Conservation (phyloP, 2,797 vertebrate species). For the Pantherophis vulpinus region DNA sequence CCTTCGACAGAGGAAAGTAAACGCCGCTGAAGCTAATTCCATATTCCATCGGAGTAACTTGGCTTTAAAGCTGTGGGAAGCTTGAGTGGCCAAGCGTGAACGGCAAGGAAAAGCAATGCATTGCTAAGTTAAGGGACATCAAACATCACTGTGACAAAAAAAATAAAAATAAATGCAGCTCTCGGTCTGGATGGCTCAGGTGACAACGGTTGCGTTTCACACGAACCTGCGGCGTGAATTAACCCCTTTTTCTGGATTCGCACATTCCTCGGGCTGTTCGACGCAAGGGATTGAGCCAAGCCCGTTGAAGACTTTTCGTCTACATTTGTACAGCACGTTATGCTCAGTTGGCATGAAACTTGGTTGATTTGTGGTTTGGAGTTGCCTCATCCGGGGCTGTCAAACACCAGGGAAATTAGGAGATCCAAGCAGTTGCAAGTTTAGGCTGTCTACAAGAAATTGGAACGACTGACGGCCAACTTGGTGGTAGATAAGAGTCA, state of each 20-base stretch:
- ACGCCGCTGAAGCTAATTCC: constrained; percentile 17
- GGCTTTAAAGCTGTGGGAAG: constrained; percentile 22
- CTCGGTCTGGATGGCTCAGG: neutral
- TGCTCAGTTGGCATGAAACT: neutral
- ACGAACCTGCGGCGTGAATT: neutral
- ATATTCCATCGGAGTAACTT: constrained; percentile 34
- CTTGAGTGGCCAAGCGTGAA: constrained; percentile 42
- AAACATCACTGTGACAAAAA: neutral
- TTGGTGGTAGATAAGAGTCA: too few relatives aligned
- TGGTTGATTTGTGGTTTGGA: neutral
- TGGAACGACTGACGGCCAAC: too few relatives aligned
- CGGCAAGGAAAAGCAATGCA: constrained; percentile 37
- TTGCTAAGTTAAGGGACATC: constrained; percentile 33
- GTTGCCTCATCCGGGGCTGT: neutral
- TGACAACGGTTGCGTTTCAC: neutral
- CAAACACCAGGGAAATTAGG: neutral
- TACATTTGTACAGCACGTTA: neutral
- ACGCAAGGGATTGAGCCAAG: neutral
- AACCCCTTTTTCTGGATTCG: neutral
- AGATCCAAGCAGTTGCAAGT: neutral
- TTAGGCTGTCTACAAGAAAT: too few relatives aligned
- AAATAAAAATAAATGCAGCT: neutral
- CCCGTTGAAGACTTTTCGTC: neutral
- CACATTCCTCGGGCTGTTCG: neutral
- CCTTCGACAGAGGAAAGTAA: neutral